A percentile compares a stretch with the other conserved stretches of the same genome.
Conservation (phyloP, 2,888 invertebrate species). For the Anorthoa munda region DNA sequence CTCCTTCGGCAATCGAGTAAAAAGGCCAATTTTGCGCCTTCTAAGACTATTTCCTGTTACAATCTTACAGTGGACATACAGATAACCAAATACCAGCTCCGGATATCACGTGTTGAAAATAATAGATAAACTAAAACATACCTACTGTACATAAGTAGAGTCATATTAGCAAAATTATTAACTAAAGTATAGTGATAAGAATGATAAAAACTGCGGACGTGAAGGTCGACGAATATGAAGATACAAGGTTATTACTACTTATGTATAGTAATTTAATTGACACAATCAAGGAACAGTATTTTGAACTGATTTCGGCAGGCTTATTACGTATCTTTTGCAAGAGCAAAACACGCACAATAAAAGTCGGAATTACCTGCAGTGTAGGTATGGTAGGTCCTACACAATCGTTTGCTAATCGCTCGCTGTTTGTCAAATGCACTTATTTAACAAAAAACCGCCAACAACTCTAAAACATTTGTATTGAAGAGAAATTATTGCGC, state of each 20-base stretch:
- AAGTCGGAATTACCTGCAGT: no score
- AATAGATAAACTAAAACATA: conserved; percentile 2
- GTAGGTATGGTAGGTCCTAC: no score
- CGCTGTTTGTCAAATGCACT: no score
- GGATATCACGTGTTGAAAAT: conserved; percentile 4
- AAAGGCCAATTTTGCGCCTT: no score
- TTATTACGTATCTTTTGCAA: no score
- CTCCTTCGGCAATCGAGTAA: no score
- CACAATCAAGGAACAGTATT: conserved; percentile 9
- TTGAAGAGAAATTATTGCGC: no score
- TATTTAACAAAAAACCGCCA: no score
- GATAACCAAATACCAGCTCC: no score
- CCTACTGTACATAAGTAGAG: background rate
- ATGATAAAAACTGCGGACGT: conserved; percentile 40
- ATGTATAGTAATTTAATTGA: conserved; percentile 16
- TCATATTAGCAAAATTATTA: conserved; percentile 7
- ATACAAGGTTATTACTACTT: conserved; percentile 12
- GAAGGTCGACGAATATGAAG: conserved; percentile 40
- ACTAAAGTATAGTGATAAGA: conserved; percentile 31
- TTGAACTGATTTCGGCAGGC: conserved; percentile 17
- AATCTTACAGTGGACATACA: background rate
- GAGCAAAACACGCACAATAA: no score
- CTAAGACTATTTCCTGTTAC: background rate
- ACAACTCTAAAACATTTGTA: no score
- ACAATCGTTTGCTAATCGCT: no score